Evolutionary conservation across 2,797 vertebrate species (phyloP).

Genomic region (Centropyge bicolor): DNA sequence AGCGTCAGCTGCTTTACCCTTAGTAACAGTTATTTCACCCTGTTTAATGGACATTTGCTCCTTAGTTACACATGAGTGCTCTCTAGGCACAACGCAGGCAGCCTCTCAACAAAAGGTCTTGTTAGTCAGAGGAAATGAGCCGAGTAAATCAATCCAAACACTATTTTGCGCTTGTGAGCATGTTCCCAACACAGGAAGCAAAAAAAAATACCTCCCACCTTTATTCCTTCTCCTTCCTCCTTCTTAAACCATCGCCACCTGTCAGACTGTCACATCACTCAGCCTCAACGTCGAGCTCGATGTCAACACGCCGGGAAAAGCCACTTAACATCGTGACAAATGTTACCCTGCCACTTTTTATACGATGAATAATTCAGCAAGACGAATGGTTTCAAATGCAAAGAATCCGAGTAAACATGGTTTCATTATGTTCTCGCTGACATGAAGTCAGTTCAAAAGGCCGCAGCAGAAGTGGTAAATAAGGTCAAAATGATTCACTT

Average conservation of each 20-base stretch:
- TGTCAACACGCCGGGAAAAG: constrained; percentile 32
- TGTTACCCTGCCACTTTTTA: constrained; percentile 1
- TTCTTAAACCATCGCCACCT: constrained; percentile 21
- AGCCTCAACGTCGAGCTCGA: constrained; percentile 27
- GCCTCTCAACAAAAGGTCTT: constrained; percentile 11
- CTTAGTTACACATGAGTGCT: constrained; percentile 25
- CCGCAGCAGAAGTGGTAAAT: background rate
- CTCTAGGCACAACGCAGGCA: background rate
- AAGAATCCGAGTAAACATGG: background rate
- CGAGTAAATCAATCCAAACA: constrained; percentile 5
- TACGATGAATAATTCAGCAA: constrained; percentile 51
- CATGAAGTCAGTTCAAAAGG: background rate
- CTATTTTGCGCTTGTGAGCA: background rate
- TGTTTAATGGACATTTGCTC: constrained; percentile 18
- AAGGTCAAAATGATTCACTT: background rate
- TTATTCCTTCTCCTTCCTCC: background rate
- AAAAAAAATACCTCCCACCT: constrained; percentile 5
- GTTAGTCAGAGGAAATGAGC: constrained; percentile 23
- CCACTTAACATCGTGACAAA: constrained; percentile 43
- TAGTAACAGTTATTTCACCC: constrained; percentile 10
- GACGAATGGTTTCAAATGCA: background rate
- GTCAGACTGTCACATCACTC: constrained; percentile 50
- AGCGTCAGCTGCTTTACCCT: constrained; percentile 19
- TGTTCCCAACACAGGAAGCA: constrained; percentile 1
- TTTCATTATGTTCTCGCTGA: constrained; percentile 12